Percentiles rank a stretch among this genome's conserved stretches.
These are phyloP conservation scores for Aphidoletes aphidimyza DNA, from an alignment of 2,888 invertebrate genomes.

Conservation along the genomic window DNA sequence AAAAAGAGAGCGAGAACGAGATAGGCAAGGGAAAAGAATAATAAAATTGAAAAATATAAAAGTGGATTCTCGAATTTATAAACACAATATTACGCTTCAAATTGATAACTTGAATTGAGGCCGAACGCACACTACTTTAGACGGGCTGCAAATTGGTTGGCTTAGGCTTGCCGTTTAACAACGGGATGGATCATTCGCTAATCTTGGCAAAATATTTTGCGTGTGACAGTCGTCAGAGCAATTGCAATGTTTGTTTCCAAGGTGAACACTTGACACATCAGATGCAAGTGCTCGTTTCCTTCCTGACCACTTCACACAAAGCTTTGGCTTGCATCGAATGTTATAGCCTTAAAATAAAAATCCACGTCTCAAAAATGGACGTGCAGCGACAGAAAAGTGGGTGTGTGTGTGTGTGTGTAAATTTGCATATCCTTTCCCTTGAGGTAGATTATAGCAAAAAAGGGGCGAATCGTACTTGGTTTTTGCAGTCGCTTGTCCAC, in stretches of 20 bases:
- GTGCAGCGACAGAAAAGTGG: background rate
- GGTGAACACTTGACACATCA: slow-evolving; percentile 34
- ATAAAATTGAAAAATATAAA: slow-evolving; percentile 41
- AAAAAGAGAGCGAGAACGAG: background rate
- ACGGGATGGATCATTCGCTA: too few relatives aligned
- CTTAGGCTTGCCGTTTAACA: too few relatives aligned
- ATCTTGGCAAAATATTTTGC: too few relatives aligned
- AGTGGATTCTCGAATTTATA: slow-evolving; percentile 3
- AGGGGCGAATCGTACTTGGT: background rate
- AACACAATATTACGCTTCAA: background rate
- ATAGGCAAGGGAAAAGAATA: slow-evolving; percentile 41
- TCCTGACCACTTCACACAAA: background rate
- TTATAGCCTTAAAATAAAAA: background rate
- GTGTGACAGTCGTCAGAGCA: too few relatives aligned
- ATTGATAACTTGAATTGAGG: background rate
- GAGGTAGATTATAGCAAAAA: slow-evolving; percentile 8
- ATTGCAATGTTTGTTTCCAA: slow-evolving; percentile 19
- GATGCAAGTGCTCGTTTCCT: background rate
- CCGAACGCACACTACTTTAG: background rate
- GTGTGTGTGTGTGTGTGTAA: background rate
- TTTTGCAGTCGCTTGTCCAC: background rate
- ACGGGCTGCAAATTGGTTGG: too few relatives aligned
- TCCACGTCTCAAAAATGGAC: background rate
- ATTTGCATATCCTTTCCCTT: slow-evolving; percentile 44
- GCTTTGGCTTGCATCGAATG: background rate